These are phyloP conservation scores for Hypomesus transpacificus DNA, from an alignment of 2,113 vertebrate genomes.

Conservation along the genomic window DNA sequence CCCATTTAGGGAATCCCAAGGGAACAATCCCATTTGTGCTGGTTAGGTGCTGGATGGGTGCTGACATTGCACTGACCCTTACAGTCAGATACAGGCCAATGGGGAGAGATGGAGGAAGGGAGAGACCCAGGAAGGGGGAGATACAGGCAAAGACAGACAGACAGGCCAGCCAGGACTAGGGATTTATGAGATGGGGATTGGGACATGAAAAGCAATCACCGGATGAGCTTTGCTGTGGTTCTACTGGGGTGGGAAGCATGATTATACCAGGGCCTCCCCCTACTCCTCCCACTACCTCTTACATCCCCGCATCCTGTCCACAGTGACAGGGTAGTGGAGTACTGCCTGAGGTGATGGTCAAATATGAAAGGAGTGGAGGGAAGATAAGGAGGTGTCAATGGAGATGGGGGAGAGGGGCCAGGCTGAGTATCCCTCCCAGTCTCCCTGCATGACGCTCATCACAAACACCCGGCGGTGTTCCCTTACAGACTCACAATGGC, in stretches of 20 bases:
- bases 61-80: too few species aligned
- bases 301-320: background rate
- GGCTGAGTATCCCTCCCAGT: too few species aligned
- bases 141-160: background rate
- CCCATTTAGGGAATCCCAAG: too few species aligned
- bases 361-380: background rate
- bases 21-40: too few species aligned
- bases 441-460: background rate
- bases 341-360: background rate
- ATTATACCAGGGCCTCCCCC: slow-evolving; percentile 11
- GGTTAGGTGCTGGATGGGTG: too few species aligned
- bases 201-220: slow-evolving; percentile 37
- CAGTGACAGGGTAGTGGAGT: background rate
- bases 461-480: slow-evolving; percentile 5
- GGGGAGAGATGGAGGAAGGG: background rate
- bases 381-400: background rate
- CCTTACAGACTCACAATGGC: slow-evolving; percentile 38
- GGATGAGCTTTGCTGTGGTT: slow-evolving; percentile 5
- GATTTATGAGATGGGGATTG: slow-evolving; percentile 12
- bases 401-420: background rate
- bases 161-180: background rate
- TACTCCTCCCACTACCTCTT: background rate
- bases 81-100: background rate
- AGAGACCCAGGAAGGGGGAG: background rate
- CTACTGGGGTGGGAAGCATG: background rate